phyloP scores from a whole-genome alignment of 2,888 invertebrate genomes.

The Zygogramma bicolorata region DNA sequence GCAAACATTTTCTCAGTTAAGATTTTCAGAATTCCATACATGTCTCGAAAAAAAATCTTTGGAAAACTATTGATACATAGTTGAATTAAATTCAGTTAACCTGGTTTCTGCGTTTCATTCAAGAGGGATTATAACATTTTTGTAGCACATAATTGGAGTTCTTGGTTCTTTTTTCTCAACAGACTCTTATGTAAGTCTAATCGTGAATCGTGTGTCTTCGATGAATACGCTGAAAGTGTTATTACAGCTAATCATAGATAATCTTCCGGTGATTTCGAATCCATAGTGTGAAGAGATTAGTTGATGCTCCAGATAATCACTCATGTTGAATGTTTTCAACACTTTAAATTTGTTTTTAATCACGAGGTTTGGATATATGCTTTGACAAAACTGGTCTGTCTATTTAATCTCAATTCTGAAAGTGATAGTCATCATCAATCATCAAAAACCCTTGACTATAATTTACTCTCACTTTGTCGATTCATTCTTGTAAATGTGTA shows the following conservation, averaged over 20 bases:
- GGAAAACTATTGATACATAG: background rate
- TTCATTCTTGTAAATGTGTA: no score
- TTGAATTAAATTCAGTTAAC: no score
- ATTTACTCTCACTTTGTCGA: no score
- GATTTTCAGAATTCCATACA: no score
- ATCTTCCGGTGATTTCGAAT: background rate
- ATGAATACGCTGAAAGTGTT: background rate
- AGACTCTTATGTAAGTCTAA: background rate
- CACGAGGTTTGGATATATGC: background rate
- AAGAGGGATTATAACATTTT: background rate
- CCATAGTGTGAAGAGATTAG: background rate
- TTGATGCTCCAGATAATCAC: conserved; percentile 12
- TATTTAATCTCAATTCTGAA: background rate
- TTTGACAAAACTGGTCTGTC: background rate
- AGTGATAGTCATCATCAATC: background rate
- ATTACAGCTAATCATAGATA: conserved; percentile 3
- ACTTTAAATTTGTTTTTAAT: background rate
- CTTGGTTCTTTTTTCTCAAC: background rate
- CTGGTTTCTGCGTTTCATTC: background rate
- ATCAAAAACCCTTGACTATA: no score
- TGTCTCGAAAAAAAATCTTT: background rate
- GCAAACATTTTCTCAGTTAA: no score
- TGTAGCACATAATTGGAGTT: background rate
- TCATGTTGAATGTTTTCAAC: conserved; percentile 5
- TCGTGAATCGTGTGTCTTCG: background rate